Percentiles rank a stretch among this genome's conserved stretches.
Evolutionary conservation across 2,888 invertebrate genomes (phyloP).

Genomic region (Nephrocerus scutellatus): DNA sequence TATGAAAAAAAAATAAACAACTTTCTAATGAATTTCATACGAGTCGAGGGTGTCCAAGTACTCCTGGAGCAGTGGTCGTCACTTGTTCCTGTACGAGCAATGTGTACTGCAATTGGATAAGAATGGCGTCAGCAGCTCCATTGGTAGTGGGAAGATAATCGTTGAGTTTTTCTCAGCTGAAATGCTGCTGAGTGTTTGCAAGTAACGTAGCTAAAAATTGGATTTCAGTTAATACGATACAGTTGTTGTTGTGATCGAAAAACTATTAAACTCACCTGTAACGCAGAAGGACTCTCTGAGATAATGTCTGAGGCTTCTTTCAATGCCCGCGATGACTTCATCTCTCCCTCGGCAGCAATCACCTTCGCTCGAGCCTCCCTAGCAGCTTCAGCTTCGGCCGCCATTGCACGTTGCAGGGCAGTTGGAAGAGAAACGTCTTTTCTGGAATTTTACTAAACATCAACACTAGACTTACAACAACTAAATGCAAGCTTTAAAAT

Average conservation of each 20-base stretch:
- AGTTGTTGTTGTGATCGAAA: neutral
- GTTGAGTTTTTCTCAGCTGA: slow-evolving; percentile 93
- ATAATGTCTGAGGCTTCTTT: slow-evolving; percentile 81
- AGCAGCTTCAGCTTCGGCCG: slow-evolving; percentile 74
- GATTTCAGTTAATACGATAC: slow-evolving; percentile 15
- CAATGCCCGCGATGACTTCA: slow-evolving; percentile 70
- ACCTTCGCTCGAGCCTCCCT: slow-evolving; percentile 74
- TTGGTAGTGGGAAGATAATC: slow-evolving; percentile 86
- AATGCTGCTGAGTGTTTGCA: slow-evolving; percentile 85
- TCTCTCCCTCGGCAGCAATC: slow-evolving; percentile 78
- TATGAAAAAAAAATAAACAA: too few relatives aligned
- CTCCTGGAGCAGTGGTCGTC: slow-evolving; percentile 34
- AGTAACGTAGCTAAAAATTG: slow-evolving; percentile 71
- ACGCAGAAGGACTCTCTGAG: slow-evolving; percentile 64
- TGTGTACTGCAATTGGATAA: slow-evolving; percentile 24
- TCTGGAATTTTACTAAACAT: slow-evolving; percentile 43
- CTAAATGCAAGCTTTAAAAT: neutral
- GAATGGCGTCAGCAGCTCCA: slow-evolving; percentile 60
- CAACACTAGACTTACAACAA: neutral
- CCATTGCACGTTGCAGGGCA: slow-evolving; percentile 74
- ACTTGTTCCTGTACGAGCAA: too few relatives aligned
- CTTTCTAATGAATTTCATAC: slow-evolving; percentile 32
- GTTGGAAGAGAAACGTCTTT: slow-evolving; percentile 73
- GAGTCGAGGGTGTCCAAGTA: slow-evolving; percentile 34
- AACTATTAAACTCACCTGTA: slow-evolving; percentile 41